Base-by-base conservation (phyloP, 2,113 vertebrate species). In the Notarius quadriscutis region DNA sequence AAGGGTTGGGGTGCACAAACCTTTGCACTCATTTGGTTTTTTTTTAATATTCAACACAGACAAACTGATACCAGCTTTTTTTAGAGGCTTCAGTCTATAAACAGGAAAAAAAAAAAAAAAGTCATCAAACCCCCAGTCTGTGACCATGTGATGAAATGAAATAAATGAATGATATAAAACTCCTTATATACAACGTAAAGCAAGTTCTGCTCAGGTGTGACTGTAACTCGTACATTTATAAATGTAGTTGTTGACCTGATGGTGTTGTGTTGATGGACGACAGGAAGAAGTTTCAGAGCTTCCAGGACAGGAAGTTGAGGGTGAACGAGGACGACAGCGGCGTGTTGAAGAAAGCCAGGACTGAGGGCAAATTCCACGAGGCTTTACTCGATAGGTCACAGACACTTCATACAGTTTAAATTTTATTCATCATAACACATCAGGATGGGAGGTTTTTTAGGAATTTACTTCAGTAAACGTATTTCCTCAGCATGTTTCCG, bases 211-310 rank as follows among this genome's bases (percentile, higher is more conserved):
- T 69, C 27, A 69, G 4, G 65, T 69, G 62, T 30, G 25, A 27
- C 10, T 11, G 0, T 75, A 4, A 22, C 2, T 63, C 9, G 2
- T 18, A 18, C 5, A 17, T 58, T 58, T 58, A 58, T 58, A 5
- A 18, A 5, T 18, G 4, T 5, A 15, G 57, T 58, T 2, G 57
- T 18, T 58, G 57, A 58, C 57, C 5, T 41, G 27, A 14, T 80
- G 34, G 30, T 85, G 55, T 18, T 71, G 18, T 89, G 34, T 11
- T 60, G 67, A 22, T 48, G 86, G 25, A 58, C 18, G 27, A 84
- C 95, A 99, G 98, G 88, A 99, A 97, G 92, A 99, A 99, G 94
- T 99, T 99, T 91, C 98, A 99, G 95, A 99, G 98, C 92, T 99
- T 99, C 93, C 98, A 99, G 93, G 97, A 99, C 90, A 96, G 96